Evolutionary conservation across 2,888 invertebrate species (phyloP), one percentile per base, ranked within the genome.

Genomic region (Acanthosoma haemorrhoidale): DNA sequence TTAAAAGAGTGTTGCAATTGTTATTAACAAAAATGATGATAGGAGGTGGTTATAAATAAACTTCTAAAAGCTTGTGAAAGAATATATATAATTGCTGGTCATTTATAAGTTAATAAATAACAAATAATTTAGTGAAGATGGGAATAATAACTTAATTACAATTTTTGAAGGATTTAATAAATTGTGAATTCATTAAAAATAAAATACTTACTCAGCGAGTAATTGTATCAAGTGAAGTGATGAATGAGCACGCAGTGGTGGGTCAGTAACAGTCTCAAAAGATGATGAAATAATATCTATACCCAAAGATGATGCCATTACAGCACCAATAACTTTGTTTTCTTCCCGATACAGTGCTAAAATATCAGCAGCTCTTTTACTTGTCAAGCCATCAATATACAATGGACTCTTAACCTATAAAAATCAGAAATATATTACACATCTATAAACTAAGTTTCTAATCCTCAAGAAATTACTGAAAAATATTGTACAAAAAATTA

Each of bases 341-440:
- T 70, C 73, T 1, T 83, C 83, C 74, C 87, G 84, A 21, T 91
- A 90, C 18, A 83, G 21, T 91, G 90, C 25, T 83, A 97, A 82
- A 67, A 89, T 87, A 75, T 91, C 86, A 68, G 92, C 92, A 2
- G 97, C 94, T 74, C 88, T 87, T 82, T 90, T 92, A 77, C 94
- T 94, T 91, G 97, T 98, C 80, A 98, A 91, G 83, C 96, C 94
- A 77, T 97, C 95, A 78, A 98, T 88, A 84, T 92, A 92, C 73
- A 99, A 85, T 6, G 98, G 98, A 75, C 92, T 87, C 79, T 90
- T 88, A 77, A 93, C 93, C 88, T 96, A 94, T 75, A 73, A 72
- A 43, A 18, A 8, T 11, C 8, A 41, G 18, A 15, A 2, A 21
- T 4, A 21, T 4, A 51, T 6, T 32, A 32, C 4, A 32, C 21